Evolutionary conservation across 2,888 invertebrate genomes (phyloP), one percentile per base, ranked within the genome.

Genomic region (Drosophila mettleri): DNA sequence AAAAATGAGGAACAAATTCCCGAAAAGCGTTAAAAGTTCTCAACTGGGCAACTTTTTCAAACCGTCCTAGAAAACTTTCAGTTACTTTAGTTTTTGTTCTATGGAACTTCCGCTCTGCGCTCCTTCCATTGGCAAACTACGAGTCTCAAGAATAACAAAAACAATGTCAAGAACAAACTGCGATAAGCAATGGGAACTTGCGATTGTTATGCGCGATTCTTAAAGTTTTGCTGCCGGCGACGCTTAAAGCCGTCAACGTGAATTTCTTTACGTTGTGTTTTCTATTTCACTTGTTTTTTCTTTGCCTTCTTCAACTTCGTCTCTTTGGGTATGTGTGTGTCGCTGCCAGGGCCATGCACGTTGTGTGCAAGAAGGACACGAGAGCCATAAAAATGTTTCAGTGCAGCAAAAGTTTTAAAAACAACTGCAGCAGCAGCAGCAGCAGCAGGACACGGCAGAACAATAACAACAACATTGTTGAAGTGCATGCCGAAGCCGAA

Each of bases 381-480:
- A 74, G 68, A 59, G 86, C 70, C 84, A 79, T 84, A 84, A 86
- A 84, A 84, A 78, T 86, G 80, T 82, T 83, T 67, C 60, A 62
- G 72, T 72, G 76, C 69, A 57, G 63, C 61, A 70, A 73, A 83
- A 76, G 62, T 68, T 80, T 74, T 65, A 48, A 81, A 81, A 84
- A 81, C 74, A 77, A 73, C 74, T 77, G 71, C 65, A 71, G 55
- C 34, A 58, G 38, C 24, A 29, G 46, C 46, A 58, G 53, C 62
- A 74, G 52, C 39, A 69, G 63, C 63, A 70, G 57, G 39, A 81
- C 53, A 68, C 43, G 53, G 34, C 29, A 45, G 16, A 43, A 49
- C 29, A 62, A 38, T 24, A 61, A 46, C 53, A 75, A 69, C 33
- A 54, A n/a, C 24, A 64, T 66, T 68, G 48, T 68, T 74, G 54